Evolutionary conservation across 2,113 vertebrate species (phyloP), one percentile per base, ranked within the genome.

Genomic region (Monopterus albus): DNA sequence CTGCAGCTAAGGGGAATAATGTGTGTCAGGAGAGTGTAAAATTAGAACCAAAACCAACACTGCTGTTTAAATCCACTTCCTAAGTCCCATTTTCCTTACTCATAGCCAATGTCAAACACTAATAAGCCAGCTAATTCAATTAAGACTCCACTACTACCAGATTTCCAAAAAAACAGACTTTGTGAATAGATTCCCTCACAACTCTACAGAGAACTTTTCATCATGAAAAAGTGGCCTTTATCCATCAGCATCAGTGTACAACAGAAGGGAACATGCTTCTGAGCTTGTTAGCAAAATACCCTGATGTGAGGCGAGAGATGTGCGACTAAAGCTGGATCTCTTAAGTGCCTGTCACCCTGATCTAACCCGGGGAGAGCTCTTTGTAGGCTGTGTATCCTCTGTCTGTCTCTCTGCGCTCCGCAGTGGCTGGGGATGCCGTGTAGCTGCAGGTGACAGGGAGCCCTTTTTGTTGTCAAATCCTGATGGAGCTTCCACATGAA

Each of bases 221-320:
- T 90, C 75, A 81, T 78, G 64, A 86, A 72, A 63, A 78, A 85
- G 70, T 77, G 80, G 73, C 77, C 71, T 85, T 80, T 85, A 81
- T 84, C 84, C 82, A 64, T 38, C 70, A 74, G 78, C 78, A 49
- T 57, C 79, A 65, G 78, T 31, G 84, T 45, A 69, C 69, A 56
- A 75, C 64, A 72, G 65, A 56, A 75, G n/a, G 67, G 63, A 78
- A 80, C 78, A 75, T 58, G 71, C 75, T 81, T 65, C 84, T 8
- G 78, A 86, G 91, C 89, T 91, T 91, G 89, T 92, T 92, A 91
- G 89, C 88, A 92, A 91, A 91, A 88, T 47, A 82, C 83, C 83
- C 81, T 79, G 88, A 92, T 92, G 89, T 89, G 78, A 91, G 88
- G 82, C 56, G 3, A 62, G 80, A 87, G 88, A 81, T 72, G 81